Evolutionary conservation across 2,888 invertebrate species (phyloP), one percentile per base, ranked within the genome.

Genomic region (Allygus modestus): DNA sequence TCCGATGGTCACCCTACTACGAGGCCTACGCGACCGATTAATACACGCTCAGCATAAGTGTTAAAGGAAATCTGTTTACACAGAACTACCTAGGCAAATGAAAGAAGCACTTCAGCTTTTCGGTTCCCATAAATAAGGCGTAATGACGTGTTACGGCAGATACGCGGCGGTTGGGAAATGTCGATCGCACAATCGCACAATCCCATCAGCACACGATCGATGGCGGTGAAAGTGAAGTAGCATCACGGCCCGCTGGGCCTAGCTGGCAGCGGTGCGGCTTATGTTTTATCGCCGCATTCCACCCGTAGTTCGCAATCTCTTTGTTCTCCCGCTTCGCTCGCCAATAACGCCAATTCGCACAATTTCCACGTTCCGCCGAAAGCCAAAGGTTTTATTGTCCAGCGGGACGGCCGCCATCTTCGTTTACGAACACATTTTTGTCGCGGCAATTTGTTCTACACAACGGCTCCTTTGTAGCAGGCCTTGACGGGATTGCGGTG

Each of bases 361-460:
- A 41, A 73, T 73, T 73, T 73, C 43, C 73, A 73, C 73, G 73
- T 41, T 41, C 69, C 69, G 17, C 69, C 20, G 69, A 20, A 28
- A 65, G 65, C 65, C 65, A 12, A 26, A 9, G 12, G 28, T 26
- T 31, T 65, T 31, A 65, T 65, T 65, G 65, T 65, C 58, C 17
- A n/a, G 2, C 9, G n/a, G 2, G 9, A 17, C 15, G 23, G 58
- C 58, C 65, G 26, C 65, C 65, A 26, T 58, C 58, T 58, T 65
- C 15, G 26, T 65, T 65, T 31, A 15, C 65, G 65, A 65, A 65
- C 65, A 17, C 65, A 65, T 65, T 65, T 65, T 65, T 28, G 65
- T 65, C 65, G 11, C 65, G 65, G 65, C 65, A 65, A 65, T 65
- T 65, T 65, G 65, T 65, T 65, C 65, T 65, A 65, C 65, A 65